Conservation (phyloP, 2,113 vertebrate species). For the Penelope pileata region DNA sequence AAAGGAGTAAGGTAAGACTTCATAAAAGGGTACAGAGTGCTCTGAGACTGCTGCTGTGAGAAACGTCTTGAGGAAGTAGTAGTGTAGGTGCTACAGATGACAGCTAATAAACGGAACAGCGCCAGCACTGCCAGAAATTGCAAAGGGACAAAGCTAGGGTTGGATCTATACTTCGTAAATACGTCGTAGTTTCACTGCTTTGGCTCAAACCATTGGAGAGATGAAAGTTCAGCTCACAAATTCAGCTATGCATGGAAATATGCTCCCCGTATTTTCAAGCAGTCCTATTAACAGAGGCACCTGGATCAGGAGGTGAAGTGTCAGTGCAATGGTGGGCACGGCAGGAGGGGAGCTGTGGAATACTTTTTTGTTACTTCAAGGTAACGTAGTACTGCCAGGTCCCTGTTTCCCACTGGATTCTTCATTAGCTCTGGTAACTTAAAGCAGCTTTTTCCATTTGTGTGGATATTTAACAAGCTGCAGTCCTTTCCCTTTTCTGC, state of each 20-base stretch:
- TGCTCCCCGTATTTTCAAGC: not conserved
- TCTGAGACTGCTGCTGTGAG: not conserved
- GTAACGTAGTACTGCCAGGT: not conserved
- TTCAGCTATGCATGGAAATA: not conserved
- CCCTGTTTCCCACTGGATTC: not conserved
- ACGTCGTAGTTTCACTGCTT: not conserved
- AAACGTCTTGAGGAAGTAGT: not conserved
- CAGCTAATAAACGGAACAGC: not conserved
- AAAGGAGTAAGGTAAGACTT: not conserved
- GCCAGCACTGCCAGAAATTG: not conserved
- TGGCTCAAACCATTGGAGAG: not conserved
- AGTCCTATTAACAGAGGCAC: not conserved
- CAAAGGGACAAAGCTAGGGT: not conserved
- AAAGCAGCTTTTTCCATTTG: not conserved
- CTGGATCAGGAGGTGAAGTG: not conserved
- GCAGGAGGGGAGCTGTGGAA: too few species aligned
- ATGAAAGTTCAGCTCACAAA: not conserved
- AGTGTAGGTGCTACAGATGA: not conserved
- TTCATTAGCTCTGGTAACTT: not conserved
- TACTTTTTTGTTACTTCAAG: too few species aligned
- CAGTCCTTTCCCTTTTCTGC: not conserved
- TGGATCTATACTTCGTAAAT: not conserved
- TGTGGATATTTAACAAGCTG: not conserved
- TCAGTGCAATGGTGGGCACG: not conserved
- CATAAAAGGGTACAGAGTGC: not conserved